A percentile compares a stretch with the other conserved stretches of the same genome.
phyloP scores from a whole-genome alignment of 2,888 invertebrate genomes.

The Electrophaes corylata region DNA sequence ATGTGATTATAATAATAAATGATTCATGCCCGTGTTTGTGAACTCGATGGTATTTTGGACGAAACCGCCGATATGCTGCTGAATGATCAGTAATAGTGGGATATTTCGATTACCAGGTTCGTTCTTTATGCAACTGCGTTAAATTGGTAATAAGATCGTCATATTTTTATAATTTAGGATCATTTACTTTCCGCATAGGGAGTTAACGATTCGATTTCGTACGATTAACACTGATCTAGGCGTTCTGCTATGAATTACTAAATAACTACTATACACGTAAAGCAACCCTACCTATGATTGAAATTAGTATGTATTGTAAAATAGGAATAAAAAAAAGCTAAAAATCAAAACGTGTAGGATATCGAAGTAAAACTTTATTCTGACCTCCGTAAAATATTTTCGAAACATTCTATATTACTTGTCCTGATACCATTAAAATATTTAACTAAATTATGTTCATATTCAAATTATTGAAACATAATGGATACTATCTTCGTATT shows the following conservation, averaged over 20 bases:
- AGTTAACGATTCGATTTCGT: neutral
- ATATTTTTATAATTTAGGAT: neutral
- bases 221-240: constrained; percentile 16
- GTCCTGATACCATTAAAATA: neutral
- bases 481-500: neutral
- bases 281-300: too few species aligned
- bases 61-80: neutral
- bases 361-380: neutral
- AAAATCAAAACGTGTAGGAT: neutral
- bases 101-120: neutral
- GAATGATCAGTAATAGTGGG: neutral
- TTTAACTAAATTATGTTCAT: neutral
- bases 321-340: too few species aligned
- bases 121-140: neutral
- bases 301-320: too few species aligned
- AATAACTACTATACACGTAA: neutral
- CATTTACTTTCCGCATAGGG: too few species aligned
- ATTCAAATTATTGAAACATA: neutral
- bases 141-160: neutral
- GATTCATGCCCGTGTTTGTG: too few species aligned
- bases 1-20: too few species aligned
- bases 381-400: neutral
- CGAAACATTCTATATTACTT: neutral
- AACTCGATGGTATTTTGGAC: too few species aligned
- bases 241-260: neutral